A percentile compares a stretch with the other conserved stretches of the same genome.
Conservation (phyloP, 2,888 invertebrate species). For the Limnephilus auricula region DNA sequence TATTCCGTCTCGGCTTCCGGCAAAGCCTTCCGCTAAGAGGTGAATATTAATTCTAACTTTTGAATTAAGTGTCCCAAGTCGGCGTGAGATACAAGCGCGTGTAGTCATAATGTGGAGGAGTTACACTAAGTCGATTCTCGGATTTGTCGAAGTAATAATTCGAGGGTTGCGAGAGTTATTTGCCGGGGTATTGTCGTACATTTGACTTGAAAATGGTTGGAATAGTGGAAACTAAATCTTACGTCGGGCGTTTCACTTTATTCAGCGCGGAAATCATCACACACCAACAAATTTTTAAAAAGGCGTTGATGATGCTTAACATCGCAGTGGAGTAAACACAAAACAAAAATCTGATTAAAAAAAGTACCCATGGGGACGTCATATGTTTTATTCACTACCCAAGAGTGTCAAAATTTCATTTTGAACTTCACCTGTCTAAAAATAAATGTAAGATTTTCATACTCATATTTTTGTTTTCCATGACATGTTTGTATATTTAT, state of each 20-base stretch:
- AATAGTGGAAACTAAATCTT: not conserved
- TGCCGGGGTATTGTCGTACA: not conserved
- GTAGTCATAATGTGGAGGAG: not conserved
- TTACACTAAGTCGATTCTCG: not conserved
- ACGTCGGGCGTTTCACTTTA: not conserved
- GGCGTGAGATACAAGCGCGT: conserved; percentile 13
- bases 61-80: conserved; percentile 40
- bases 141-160: not conserved
- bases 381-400: not conserved
- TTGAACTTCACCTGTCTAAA: not conserved
- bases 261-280: not conserved
- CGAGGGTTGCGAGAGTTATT: not conserved
- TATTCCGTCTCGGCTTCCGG: conserved; percentile 16
- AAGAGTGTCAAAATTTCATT: not conserved
- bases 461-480: not conserved
- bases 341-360: not conserved
- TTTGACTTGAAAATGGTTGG: not conserved
- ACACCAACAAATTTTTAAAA: not conserved
- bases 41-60: conserved; percentile 59
- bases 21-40: conserved; percentile 53
- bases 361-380: not conserved
- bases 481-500: not conserved
- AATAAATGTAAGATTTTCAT: not conserved
- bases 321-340: not conserved
- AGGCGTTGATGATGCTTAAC: not conserved